phyloP scores from a whole-genome alignment of 1,140 invertebrate species.

The Mamestra configurata region DNA sequence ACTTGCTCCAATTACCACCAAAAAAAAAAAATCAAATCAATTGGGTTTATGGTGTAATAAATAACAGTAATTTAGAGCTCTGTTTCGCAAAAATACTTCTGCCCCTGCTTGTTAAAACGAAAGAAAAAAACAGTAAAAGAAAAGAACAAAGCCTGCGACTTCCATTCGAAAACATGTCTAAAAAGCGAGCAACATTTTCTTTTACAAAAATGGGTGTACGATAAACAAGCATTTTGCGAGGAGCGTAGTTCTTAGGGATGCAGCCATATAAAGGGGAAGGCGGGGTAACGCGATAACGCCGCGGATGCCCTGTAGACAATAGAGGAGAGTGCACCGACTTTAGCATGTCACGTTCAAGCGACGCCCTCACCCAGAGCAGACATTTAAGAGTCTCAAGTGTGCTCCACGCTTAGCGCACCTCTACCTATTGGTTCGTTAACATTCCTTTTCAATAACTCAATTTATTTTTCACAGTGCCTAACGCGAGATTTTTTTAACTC shows the following conservation, averaged over 20 bases:
- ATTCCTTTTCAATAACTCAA: not conserved
- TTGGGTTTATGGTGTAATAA: constrained; percentile 36
- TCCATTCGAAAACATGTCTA: constrained; percentile 44
- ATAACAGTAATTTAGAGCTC: constrained; percentile 26
- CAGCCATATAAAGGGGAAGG: constrained; percentile 65
- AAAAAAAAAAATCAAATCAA: constrained; percentile 28
- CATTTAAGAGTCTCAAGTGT: constrained; percentile 27
- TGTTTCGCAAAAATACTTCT: constrained; percentile 29
- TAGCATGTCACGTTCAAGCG: constrained; percentile 59
- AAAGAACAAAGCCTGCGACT: constrained; percentile 37
- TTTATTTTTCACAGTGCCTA: constrained; percentile 9
- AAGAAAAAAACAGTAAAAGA: constrained; percentile 40
- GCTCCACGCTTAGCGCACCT: constrained; percentile 25
- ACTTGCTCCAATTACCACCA: constrained; percentile 19
- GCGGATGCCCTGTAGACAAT: constrained; percentile 64
- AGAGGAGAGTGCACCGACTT: constrained; percentile 45
- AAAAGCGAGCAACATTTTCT: constrained; percentile 51
- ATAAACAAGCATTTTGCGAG: constrained; percentile 51
- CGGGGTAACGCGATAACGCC: constrained; percentile 64
- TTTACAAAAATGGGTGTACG: constrained; percentile 49
- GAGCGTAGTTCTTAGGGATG: constrained; percentile 49
- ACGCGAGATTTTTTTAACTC: no score
- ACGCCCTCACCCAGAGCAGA: constrained; percentile 18
- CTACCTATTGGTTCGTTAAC: constrained; percentile 33
- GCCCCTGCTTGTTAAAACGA: not conserved